Evolutionary conservation across 2,888 invertebrate genomes (phyloP).

Genomic region (Bhutanitis thaidina): DNA sequence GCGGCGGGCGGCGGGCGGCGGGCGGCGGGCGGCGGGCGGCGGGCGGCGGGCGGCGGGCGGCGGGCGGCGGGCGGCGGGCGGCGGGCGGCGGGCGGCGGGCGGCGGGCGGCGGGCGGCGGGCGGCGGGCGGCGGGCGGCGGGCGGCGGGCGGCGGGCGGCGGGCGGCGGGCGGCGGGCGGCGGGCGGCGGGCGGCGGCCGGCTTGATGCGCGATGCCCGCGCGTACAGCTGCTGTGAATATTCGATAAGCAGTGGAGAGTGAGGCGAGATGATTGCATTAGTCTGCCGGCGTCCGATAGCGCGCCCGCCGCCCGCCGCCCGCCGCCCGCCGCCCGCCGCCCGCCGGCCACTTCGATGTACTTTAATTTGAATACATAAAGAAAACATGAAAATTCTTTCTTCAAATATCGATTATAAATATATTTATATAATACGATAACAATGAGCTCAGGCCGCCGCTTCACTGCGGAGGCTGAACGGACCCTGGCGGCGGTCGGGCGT

Average conservation of each 20-base stretch:
- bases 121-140: not conserved
- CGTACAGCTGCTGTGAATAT: slow-evolving; percentile 11
- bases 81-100: not conserved
- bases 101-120: too few species aligned
- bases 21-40: not conserved
- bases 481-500: too few species aligned
- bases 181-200: not conserved
- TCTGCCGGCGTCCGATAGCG: slow-evolving; percentile 13
- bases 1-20: not conserved
- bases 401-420: too few species aligned
- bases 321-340: too few species aligned
- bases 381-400: too few species aligned
- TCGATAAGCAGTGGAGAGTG: slow-evolving; percentile 14
- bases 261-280: slow-evolving; percentile 14
- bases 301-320: too few species aligned
- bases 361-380: not conserved
- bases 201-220: not conserved
- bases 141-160: not conserved
- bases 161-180: not conserved
- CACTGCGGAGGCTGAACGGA: too few species aligned
- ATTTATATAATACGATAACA: too few species aligned
- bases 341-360: not conserved
- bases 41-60: too few species aligned
- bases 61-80: not conserved
- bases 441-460: too few species aligned